Percentiles rank a stretch among this genome's conserved stretches.
These are phyloP conservation scores for Cisticola juncidis DNA, from an alignment of 2,113 vertebrate genomes.

Conservation along the genomic window DNA sequence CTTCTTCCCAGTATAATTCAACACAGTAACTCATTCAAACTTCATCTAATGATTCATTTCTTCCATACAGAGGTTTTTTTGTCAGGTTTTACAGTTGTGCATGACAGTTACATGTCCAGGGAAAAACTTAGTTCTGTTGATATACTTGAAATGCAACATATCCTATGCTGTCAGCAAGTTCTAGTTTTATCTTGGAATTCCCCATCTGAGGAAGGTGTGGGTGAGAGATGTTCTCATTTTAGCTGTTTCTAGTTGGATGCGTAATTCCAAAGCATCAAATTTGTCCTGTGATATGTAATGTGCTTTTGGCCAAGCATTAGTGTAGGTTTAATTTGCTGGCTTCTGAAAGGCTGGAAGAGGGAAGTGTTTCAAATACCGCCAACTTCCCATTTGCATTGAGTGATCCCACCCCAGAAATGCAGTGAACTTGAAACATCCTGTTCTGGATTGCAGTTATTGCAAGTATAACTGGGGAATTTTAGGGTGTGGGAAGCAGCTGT, in stretches of 20 bases:
- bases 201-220: neutral
- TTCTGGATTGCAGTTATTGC: neutral
- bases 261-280: neutral
- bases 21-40: neutral
- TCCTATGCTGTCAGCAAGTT: neutral
- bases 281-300: neutral
- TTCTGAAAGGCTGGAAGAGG: neutral
- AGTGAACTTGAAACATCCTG: neutral
- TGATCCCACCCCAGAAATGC: neutral
- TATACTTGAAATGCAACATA: neutral
- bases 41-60: neutral
- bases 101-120: neutral
- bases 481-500: neutral
- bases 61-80: neutral
- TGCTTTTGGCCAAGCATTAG: neutral
- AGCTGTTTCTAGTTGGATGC: neutral
- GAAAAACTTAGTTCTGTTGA: neutral
- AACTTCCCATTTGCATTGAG: fast-evolving
- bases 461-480: neutral
- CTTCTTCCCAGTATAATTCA: neutral
- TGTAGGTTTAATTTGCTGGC: neutral
- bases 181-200: neutral
- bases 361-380: neutral
- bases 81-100: neutral
- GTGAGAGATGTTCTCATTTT: neutral